A percentile compares a stretch with the other conserved stretches of the same genome.
Conservation (phyloP, 2,113 vertebrate genomes). For the Dipodomys stephensi region DNA sequence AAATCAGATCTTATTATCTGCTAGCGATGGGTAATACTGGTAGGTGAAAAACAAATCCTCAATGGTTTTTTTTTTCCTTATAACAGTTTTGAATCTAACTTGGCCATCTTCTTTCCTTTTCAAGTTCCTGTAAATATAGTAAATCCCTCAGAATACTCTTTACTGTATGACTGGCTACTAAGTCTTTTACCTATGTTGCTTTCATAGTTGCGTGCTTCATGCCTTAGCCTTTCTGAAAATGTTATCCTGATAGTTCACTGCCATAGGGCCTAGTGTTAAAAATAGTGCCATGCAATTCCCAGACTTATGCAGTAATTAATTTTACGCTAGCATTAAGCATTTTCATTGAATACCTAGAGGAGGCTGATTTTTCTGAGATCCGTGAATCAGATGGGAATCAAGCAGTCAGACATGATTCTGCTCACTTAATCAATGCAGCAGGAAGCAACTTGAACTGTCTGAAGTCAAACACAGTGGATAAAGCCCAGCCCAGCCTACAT, state of each 20-base stretch:
- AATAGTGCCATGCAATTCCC: neutral
- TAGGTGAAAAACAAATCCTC: conserved; percentile 17
- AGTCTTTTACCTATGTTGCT: neutral
- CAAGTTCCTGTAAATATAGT: neutral
- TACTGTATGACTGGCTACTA: neutral
- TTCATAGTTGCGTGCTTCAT: neutral
- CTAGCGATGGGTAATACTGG: neutral
- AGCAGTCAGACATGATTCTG: neutral
- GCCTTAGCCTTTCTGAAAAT: conserved; percentile 1
- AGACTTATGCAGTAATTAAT: conserved; percentile 22
- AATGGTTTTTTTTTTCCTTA: neutral
- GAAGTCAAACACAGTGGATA: conserved; percentile 19
- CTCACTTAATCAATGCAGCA: neutral
- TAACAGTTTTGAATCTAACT: neutral
- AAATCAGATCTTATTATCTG: neutral
- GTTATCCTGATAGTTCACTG: neutral
- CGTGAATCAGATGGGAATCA: neutral
- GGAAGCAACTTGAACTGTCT: neutral
- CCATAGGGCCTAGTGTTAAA: neutral
- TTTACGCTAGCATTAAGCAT: conserved; percentile 8
- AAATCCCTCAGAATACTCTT: neutral
- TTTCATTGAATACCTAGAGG: neutral
- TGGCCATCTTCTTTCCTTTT: neutral
- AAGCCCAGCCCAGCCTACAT: neutral
- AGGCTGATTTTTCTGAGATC: neutral